These are phyloP conservation scores for Hoplostethus mediterraneus DNA, from an alignment of 2,797 vertebrate genomes.

Conservation along the genomic window DNA sequence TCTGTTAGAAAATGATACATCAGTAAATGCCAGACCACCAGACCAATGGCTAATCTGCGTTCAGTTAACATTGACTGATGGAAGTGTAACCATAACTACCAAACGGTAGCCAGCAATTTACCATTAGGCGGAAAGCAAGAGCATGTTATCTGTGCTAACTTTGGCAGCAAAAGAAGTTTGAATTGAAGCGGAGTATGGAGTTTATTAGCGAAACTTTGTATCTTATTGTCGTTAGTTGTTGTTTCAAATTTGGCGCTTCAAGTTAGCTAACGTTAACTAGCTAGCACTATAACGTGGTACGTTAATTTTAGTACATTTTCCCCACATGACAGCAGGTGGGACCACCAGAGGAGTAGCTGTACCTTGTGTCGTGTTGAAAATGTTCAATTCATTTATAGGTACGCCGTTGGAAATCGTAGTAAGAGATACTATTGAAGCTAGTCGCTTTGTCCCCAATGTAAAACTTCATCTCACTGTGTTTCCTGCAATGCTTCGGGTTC, in stretches of 20 bases:
- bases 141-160: not conserved
- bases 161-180: not conserved
- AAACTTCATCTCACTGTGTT: conserved; percentile 2
- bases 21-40: not conserved
- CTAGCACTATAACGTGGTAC: not conserved
- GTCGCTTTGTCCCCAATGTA: too few relatives aligned
- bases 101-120: not conserved
- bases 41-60: too few relatives aligned
- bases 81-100: not conserved
- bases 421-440: too few relatives aligned
- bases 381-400: not conserved
- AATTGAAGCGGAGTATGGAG: too few relatives aligned
- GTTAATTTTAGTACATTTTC: not conserved
- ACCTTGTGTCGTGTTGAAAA: conserved; percentile 10
- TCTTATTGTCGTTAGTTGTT: not conserved
- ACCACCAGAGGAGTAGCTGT: not conserved
- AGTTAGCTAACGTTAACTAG: not conserved
- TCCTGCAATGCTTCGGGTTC: conserved; percentile 49
- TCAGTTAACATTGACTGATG: too few relatives aligned
- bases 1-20: conserved; percentile 50
- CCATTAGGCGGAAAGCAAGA: not conserved
- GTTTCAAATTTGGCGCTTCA: conserved; percentile 73
- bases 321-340: not conserved
- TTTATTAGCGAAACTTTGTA: not conserved
- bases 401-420: not conserved